These are phyloP conservation scores for Catalaphyllia jardinei DNA, from an alignment of 64 coral and sea anemone species.

Conservation along the genomic window DNA sequence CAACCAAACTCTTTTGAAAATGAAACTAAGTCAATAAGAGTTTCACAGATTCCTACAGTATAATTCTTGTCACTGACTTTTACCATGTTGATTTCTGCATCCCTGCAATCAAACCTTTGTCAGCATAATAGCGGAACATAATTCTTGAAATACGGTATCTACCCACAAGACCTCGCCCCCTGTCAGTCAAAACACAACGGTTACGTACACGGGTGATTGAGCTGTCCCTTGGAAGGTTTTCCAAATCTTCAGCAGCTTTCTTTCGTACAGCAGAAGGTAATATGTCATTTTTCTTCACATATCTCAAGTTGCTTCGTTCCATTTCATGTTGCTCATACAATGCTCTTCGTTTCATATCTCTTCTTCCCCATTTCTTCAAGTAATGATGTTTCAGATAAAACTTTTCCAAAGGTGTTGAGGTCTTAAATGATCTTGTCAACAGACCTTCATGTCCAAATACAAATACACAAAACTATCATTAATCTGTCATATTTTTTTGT, in stretches of 20 bases:
- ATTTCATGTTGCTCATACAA: constrained; percentile 90
- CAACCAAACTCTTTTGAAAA: too few species aligned
- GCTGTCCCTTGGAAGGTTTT: constrained; percentile 83
- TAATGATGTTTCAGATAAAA: constrained; percentile 97
- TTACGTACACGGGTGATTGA: constrained; percentile 91
- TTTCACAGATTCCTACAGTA: too few species aligned
- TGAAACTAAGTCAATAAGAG: too few species aligned
- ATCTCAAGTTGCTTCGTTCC: constrained; percentile 72
- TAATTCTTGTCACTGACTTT: background rate
- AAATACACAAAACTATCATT: background rate
- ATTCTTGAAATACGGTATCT: constrained; percentile 90
- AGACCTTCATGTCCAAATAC: background rate
- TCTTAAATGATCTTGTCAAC: constrained; percentile 43
- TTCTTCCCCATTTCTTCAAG: constrained; percentile 96
- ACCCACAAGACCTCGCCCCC: constrained; percentile 88
- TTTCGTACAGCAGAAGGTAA: constrained; percentile 79
- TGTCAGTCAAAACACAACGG: constrained; percentile 95
- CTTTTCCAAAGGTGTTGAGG: constrained; percentile 64
- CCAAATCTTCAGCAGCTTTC: constrained; percentile 86
- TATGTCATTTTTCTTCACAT: constrained; percentile 96
- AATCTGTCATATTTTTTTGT: too few species aligned
- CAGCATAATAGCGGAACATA: constrained; percentile 98
- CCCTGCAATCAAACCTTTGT: constrained; percentile 85
- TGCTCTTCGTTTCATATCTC: constrained; percentile 88
- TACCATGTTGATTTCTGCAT: constrained; percentile 91